Evolutionary conservation across 2,797 vertebrate species (phyloP), one percentile per base, ranked within the genome.

Genomic region (Rhinophrynus dorsalis): DNA sequence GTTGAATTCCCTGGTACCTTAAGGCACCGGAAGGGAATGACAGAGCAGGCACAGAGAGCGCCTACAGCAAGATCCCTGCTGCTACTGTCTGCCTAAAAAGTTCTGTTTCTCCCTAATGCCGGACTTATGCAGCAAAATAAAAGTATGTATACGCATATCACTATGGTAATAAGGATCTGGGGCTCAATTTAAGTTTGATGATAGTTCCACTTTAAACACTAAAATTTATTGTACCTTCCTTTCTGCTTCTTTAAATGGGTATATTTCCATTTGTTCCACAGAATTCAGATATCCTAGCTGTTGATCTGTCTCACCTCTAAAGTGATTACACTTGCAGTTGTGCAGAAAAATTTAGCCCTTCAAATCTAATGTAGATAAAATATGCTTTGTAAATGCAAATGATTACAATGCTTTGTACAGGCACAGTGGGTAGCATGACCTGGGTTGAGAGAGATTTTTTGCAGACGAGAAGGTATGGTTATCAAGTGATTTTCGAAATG

Each of bases 311-410:
- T 73, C 62, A 73, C 70, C 62, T 51, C 62, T 58, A 45, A 65
- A 67, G 55, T 67, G 37, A 73, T 73, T 66, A 66, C 54, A 59
- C 61, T 66, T 71, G 60, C 68, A 58, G 61, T 65, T 50, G 44
- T 72, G 54, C 70, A 52, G 45, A 54, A 66, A 66, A 37, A 66
- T 73, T 58, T 65, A 72, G 69, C 54, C 61, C 69, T 72, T 65
- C 54, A 65, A 57, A 58, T 65, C 54, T 33, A 50, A 73, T 73
- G 62, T 33, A 67, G 62, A 66, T 66, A 67, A 66, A 66, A 66
- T 73, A 51, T 73, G 54, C 70, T 67, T 66, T 66, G 70, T 73
- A 67, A 56, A 73, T 66, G 62, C 55, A 73, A 73, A 73, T 73
- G 24, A 66, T 73, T 66, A 60, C 21, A 45, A 60, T 21, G 62